Base-by-base conservation (phyloP, 2,113 vertebrate genomes). In the Anseranas semipalmata region DNA sequence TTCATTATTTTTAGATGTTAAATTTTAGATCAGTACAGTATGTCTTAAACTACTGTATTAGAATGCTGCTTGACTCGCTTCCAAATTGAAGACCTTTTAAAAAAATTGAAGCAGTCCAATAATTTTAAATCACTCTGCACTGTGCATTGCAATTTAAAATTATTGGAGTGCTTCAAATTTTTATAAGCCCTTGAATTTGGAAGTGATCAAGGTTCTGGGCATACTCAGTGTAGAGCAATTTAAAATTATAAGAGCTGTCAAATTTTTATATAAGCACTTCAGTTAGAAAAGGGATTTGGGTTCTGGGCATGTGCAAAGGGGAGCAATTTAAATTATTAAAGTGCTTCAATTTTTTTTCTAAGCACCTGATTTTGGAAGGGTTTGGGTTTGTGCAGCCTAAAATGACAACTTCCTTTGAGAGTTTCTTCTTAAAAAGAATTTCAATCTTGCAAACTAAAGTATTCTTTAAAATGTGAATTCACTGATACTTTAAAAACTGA, bases 211-310 rank as follows among this genome's bases (percentile, higher is more conserved):
- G 98, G 98, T 98, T 98, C 98, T 98, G 98, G 98, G 98, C 98
- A 98, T 98, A 98, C 97, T 98, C 98, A 98, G 98, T 98, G 97
- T 98, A 98, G 96, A 98, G 98, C 98, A 98, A 98, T 98, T 98
- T 98, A 98, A 98, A 98, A 98, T 98, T 98, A 98, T 98, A 98
- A 98, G 98, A 98, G 98, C 98, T 98, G 98, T 98, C 98, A 98
- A 98, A 98, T 98, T 98, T 98, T 98, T 98, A 98, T 98, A 98
- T 98, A 98, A 98, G 98, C 98, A 98, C 98, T 98, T 98, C 97
- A 98, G 97, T 97, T 98, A 97, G 98, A 97, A 97, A 98, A 98
- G 97, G 97, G 97, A 98, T 98, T 98, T 97, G 97, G 96, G 98
- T 98, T 98, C 98, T 98, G 98, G 97, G 98, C 98, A 98, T 98